phyloP scores from a whole-genome alignment of 1,140 invertebrate species.

The Leptinotarsa texana region DNA sequence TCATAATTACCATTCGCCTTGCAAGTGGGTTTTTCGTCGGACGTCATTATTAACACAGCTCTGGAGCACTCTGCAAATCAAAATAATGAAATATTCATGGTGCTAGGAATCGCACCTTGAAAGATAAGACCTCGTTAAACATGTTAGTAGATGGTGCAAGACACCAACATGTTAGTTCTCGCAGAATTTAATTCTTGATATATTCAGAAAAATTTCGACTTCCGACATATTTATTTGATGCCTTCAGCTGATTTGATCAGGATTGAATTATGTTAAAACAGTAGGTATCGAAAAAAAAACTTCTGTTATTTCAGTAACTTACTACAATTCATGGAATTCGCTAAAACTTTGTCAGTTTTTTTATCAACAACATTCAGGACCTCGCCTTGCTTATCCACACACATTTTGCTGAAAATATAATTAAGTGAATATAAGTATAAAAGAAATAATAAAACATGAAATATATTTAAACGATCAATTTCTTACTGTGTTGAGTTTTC shows the following conservation, averaged over 20 bases:
- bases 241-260: too few relatives aligned
- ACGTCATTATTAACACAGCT: constrained; percentile 56
- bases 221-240: too few relatives aligned
- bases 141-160: too few relatives aligned
- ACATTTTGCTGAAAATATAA: constrained; percentile 58
- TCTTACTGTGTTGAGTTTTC: constrained; percentile 44
- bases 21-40: constrained; percentile 59
- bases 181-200: too few relatives aligned
- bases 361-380: constrained; percentile 52
- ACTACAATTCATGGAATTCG: constrained; percentile 63
- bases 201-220: too few relatives aligned
- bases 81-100: too few relatives aligned
- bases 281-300: too few relatives aligned
- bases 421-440: background rate
- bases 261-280: too few relatives aligned
- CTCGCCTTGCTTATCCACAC: constrained; percentile 58
- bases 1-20: constrained; percentile 65
- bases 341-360: constrained; percentile 42
- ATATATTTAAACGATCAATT: background rate
- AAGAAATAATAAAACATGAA: too few relatives aligned
- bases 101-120: too few relatives aligned
- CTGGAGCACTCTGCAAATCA: constrained; percentile 61
- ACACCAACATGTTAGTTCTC: too few relatives aligned
- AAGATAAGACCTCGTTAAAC: too few relatives aligned
- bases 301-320: constrained; percentile 47